A percentile compares a stretch with the other conserved stretches of the same genome.
Conservation (phyloP, 2,888 invertebrate genomes). For the Drosophila testacea region DNA sequence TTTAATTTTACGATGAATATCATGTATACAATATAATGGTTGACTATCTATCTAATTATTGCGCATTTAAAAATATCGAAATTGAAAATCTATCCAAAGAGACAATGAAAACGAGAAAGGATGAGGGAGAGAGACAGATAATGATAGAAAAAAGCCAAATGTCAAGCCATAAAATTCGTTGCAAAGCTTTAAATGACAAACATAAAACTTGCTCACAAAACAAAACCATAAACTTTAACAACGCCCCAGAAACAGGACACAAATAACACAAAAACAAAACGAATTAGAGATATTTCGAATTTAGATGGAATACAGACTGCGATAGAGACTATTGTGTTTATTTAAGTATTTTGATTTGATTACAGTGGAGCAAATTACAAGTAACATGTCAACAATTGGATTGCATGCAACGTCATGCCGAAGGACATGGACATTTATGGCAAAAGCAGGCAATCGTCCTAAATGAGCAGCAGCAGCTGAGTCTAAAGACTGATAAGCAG, state of each 20-base stretch:
- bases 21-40: too few species aligned
- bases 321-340: constrained; percentile 16
- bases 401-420: constrained; percentile 85
- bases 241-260: constrained; percentile 48
- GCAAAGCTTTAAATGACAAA: constrained; percentile 54
- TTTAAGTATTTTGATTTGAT: constrained; percentile 62
- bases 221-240: constrained; percentile 77
- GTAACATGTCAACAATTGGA: constrained; percentile 85
- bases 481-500: constrained; percentile 68
- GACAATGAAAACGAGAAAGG: neutral
- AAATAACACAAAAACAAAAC: constrained; percentile 61
- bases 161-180: constrained; percentile 54
- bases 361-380: constrained; percentile 85
- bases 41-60: constrained; percentile 29
- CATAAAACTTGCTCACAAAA: constrained; percentile 64
- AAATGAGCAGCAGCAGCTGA: constrained; percentile 81
- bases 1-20: too few species aligned
- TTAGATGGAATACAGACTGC: constrained; percentile 56
- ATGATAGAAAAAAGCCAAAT: constrained; percentile 49
- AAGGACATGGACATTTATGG: constrained; percentile 85
- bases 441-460: constrained; percentile 85
- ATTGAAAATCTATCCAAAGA: neutral
- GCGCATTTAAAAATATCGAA: constrained; percentile 31
- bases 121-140: neutral
- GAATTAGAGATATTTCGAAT: constrained; percentile 68